phyloP scores from a whole-genome alignment of 64 coral and sea anemone species.

The Acropora yongei region DNA sequence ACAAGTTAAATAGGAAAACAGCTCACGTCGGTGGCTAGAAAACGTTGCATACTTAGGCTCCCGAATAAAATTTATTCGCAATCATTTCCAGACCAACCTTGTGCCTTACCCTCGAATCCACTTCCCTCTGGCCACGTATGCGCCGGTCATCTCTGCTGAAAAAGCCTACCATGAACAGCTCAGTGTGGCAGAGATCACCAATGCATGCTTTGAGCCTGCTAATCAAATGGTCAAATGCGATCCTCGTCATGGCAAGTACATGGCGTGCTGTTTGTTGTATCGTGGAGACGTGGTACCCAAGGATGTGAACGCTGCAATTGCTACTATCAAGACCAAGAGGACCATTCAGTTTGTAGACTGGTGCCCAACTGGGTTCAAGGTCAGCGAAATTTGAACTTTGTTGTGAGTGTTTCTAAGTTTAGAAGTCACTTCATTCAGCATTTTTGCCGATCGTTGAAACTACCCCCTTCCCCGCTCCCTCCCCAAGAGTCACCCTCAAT shows the following conservation, averaged over 20 bases:
- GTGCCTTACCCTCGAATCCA: constrained; percentile 48
- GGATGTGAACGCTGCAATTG: constrained; percentile 42
- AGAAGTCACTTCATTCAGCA: too few relatives aligned
- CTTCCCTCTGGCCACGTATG: constrained; percentile 47
- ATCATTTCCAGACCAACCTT: constrained; percentile 23
- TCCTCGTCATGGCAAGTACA: constrained; percentile 54
- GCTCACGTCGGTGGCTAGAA: too few relatives aligned
- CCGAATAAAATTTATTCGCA: too few relatives aligned
- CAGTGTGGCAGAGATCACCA: constrained; percentile 56
- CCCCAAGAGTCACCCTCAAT: too few relatives aligned
- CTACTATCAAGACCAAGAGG: constrained; percentile 55
- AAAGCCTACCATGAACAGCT: constrained; percentile 52
- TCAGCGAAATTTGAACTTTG: background rate
- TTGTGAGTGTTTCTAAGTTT: too few relatives aligned
- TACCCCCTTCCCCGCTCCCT: too few relatives aligned
- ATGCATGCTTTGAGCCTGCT: constrained; percentile 47
- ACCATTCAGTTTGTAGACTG: constrained; percentile 53
- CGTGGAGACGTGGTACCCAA: constrained; percentile 42
- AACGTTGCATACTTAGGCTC: too few relatives aligned
- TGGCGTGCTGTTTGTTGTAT: constrained; percentile 41
- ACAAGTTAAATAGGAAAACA: too few relatives aligned
- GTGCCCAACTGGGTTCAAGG: constrained; percentile 49
- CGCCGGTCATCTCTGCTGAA: constrained; percentile 46
- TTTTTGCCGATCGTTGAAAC: too few relatives aligned
- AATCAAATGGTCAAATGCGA: constrained; percentile 53